Evolutionary conservation across 2,797 vertebrate genomes (phyloP), one percentile per base, ranked within the genome.

Genomic region (Peromyscus melanophrys): DNA sequence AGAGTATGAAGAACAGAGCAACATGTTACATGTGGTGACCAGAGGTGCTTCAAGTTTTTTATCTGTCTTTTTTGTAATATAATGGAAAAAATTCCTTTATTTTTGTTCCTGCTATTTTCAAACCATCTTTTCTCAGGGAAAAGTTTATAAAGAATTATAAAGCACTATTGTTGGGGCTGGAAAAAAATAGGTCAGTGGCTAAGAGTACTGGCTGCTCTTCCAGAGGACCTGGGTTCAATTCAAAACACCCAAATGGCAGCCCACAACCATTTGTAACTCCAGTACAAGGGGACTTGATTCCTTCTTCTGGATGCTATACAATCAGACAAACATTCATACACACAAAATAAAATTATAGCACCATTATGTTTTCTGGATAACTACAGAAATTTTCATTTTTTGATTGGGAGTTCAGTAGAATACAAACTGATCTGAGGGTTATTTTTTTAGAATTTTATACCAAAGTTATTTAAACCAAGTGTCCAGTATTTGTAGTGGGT

Each of bases 71-170:
- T 67, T 95, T 93, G 87, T 57, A 94, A 57, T 29, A 43, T 25
- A 94, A 87, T 4, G 75, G 23, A 93, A 95, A 31, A 97, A 93
- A 85, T 75, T 80, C 21, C 1, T 14, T 63, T 59, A 80, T 76
- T 43, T 17, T 9, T 27, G 17, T 96, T 73, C 37, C 27, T 93
- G 73, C 40, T 57, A 43, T 81, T 77, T 93, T 29, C 8, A 95
- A 83, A 31, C 43, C 11, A 84, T 80, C 40, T 86, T 81, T 87
- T 80, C 37, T 89, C 59, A 37, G 43, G 34, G 27, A 82, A 95
- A 92, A 80, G 67, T 85, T 90, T 80, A 89, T 82, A 37, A 87
- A 67, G n/a, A 78, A 17, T 92, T 63, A 82, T 92, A 88, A 93
- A 96, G 78, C 65, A 13, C 6, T 11, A 25, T n/a, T 49, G 19